Evolutionary conservation across 2,797 vertebrate species (phyloP).

Genomic region (Macroramphosus scolopax): DNA sequence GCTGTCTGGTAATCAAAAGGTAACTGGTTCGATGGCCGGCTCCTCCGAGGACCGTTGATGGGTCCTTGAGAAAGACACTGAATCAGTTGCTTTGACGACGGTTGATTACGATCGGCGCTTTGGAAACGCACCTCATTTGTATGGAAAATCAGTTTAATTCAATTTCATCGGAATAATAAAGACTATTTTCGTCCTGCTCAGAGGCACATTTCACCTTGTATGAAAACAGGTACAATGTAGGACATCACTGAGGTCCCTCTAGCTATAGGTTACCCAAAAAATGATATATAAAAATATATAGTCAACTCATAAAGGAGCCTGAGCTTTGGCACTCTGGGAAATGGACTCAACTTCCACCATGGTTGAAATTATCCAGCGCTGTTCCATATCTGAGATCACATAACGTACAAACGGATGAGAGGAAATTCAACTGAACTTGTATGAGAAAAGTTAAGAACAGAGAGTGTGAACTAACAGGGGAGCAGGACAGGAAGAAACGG

Average conservation of each 20-base stretch:
- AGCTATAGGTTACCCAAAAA: slow-evolving; percentile 70
- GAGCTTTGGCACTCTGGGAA: slow-evolving; percentile 44
- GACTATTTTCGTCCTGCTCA: slow-evolving; percentile 10
- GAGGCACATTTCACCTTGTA: slow-evolving; percentile 48
- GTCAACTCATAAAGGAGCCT: slow-evolving; percentile 41
- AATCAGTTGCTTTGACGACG: too few species aligned
- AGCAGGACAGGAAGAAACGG: slow-evolving; percentile 30
- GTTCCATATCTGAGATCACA: slow-evolving; percentile 8
- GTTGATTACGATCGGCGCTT: too few species aligned
- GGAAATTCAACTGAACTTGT: not conserved
- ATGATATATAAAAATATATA: slow-evolving; percentile 44
- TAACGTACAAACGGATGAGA: slow-evolving; percentile 7
- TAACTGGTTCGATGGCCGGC: too few species aligned
- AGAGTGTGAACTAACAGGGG: not conserved
- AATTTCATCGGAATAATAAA: slow-evolving; percentile 6
- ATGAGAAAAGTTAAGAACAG: not conserved
- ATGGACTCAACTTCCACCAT: slow-evolving; percentile 32
- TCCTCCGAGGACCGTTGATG: too few species aligned
- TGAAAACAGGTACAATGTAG: slow-evolving; percentile 56
- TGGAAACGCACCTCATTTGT: too few species aligned
- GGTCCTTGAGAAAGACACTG: too few species aligned
- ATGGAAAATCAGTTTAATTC: slow-evolving; percentile 1
- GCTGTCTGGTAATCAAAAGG: too few species aligned
- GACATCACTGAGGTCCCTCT: slow-evolving; percentile 57
- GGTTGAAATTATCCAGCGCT: slow-evolving; percentile 42